Evolutionary conservation across 2,113 vertebrate genomes (phyloP), one percentile per base, ranked within the genome.

Genomic region (Onychostruthus taczanowskii): DNA sequence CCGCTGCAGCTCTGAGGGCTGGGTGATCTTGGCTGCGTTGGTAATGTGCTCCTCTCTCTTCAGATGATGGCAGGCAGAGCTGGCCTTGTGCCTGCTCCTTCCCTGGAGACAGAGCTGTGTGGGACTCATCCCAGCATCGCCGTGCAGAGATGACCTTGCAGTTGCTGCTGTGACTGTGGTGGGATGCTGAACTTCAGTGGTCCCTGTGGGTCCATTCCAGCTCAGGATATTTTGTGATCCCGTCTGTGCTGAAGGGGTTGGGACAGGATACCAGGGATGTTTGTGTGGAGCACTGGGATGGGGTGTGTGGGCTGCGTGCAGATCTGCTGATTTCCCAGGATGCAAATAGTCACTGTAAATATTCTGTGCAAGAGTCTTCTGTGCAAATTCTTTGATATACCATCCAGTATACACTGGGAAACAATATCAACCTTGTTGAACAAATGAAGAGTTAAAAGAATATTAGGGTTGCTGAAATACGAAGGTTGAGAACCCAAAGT

Each of bases 231-330:
- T 70, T 56, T 30, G 35, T 18, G 49, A 56, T 41, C 30, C 44
- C 0, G 0, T 26, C 21, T 6, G 0, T 27, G 64, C 46, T 3
- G 13, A 14, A 43, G 9, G 35, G 31, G 33, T 28, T 26, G 31
- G 50, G 37, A 16, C 23, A 33, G 73, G 37, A 12, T 30, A 0
- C 6, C 6, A 4, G 55, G 23, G 31, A 7, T 22, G 66, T 22
- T 17, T 4, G 15, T 18, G 31, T 10, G 56, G 30, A 50, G 35
- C 41, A 10, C 15, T 2, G 44, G 58, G 52, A n/a, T 28, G 49
- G 41, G 18, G 1, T 0, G 1, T 2, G 13, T 3, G 27, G 49
- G 39, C 39, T 75, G 7, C 5, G 14, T n/a, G 72, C 10, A 8
- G 13, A 23, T 37, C 70, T 67, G 19, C 4, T 33, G 53, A 2